Percentiles rank a stretch among this genome's conserved stretches.
These are phyloP conservation scores for Adelosebastes latens DNA, from an alignment of 2,797 vertebrate genomes.

Conservation along the genomic window DNA sequence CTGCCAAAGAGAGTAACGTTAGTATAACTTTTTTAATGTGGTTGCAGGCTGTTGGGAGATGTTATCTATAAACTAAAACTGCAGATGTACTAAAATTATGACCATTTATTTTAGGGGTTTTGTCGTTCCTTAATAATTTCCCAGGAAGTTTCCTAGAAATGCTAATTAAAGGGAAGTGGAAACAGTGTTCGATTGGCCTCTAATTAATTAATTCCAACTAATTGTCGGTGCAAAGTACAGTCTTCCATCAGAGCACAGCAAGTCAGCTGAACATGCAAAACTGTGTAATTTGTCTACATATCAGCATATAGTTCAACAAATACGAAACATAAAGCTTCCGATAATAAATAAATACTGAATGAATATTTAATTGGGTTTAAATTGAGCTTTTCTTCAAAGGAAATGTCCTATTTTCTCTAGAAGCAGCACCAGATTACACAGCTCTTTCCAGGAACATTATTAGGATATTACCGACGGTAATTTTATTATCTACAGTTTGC, in stretches of 20 bases:
- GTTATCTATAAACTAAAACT: background rate
- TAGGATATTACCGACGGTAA: background rate
- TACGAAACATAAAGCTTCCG: background rate
- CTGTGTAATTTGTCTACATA: background rate
- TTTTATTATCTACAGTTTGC: background rate
- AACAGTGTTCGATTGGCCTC: background rate
- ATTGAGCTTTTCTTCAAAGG: background rate
- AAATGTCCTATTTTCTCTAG: background rate
- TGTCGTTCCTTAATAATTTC: background rate
- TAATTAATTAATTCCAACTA: background rate
- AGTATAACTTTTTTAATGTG: background rate
- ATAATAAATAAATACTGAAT: background rate
- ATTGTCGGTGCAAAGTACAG: background rate
- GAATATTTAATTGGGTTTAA: background rate
- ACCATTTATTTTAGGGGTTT: background rate
- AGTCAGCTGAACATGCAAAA: background rate
- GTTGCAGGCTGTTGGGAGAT: background rate
- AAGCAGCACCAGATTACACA: background rate
- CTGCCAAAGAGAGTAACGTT: background rate
- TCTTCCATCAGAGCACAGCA: background rate
- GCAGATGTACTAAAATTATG: background rate
- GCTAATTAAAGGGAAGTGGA: background rate
- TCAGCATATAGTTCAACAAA: background rate
- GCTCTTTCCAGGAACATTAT: background rate
- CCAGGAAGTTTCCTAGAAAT: background rate